Evolutionary conservation across 1,140 invertebrate species (phyloP).

Genomic region (Ylistrum balloti): DNA sequence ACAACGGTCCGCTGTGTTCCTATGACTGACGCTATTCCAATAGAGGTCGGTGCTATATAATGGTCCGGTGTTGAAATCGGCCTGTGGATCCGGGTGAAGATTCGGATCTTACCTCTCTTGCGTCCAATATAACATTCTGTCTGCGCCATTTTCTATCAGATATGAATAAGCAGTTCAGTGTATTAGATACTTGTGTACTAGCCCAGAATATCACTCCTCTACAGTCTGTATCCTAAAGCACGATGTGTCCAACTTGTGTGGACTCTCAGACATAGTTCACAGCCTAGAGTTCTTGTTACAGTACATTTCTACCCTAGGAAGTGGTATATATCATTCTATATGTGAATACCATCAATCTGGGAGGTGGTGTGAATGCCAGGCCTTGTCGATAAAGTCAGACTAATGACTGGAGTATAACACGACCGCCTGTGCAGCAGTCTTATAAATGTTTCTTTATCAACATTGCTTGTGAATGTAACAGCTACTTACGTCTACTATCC

Average conservation of each 20-base stretch:
- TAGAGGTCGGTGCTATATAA: not conserved
- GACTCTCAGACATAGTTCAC: not conserved
- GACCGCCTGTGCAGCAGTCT: not conserved
- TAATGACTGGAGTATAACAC: not conserved
- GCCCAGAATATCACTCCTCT: not conserved
- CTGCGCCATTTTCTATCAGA: slow-evolving; percentile 32
- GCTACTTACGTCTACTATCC: not conserved
- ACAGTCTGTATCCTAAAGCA: not conserved
- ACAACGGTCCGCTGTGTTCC: slow-evolving; percentile 6
- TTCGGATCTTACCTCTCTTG: not conserved
- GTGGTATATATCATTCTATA: not conserved
- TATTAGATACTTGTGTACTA: not conserved
- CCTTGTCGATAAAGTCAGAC: not conserved
- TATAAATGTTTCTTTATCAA: not conserved
- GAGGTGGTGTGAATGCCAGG: not conserved
- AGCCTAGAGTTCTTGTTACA: not conserved
- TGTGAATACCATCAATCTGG: not conserved
- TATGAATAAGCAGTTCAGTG: not conserved
- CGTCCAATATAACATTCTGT: slow-evolving; percentile 26
- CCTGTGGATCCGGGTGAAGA: slow-evolving; percentile 31
- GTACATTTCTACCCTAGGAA: not conserved
- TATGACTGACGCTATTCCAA: slow-evolving; percentile 25
- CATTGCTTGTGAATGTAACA: slow-evolving; percentile 35
- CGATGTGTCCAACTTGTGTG: not conserved
- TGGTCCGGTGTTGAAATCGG: not conserved